A percentile compares a stretch with the other conserved stretches of the same genome.
Evolutionary conservation across 2,797 vertebrate species (phyloP).

Genomic region (Hafferia zeledoni): DNA sequence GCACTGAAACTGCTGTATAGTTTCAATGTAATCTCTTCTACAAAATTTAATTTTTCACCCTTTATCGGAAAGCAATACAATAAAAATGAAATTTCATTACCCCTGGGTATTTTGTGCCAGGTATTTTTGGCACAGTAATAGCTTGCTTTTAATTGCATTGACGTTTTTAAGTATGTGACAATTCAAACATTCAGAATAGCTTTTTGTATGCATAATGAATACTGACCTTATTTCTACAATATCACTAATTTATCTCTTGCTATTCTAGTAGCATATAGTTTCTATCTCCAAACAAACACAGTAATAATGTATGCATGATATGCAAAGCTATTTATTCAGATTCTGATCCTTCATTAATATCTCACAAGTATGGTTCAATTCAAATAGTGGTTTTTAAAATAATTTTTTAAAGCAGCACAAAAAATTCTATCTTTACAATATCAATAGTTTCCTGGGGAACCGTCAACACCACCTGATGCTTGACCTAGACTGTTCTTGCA

Average conservation of each 20-base stretch:
- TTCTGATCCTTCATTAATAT: background rate
- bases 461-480: background rate
- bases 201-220: background rate
- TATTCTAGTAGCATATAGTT: background rate
- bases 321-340: background rate
- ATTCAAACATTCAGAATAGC: slow-evolving; percentile 5
- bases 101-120: background rate
- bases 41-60: background rate
- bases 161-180: background rate
- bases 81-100: slow-evolving; percentile 26
- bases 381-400: background rate
- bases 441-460: background rate
- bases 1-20: background rate
- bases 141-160: slow-evolving; percentile 2
- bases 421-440: background rate
- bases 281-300: background rate
- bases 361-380: background rate
- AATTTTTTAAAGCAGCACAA: background rate
- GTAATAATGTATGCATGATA: background rate
- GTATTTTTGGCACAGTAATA: slow-evolving; percentile 13
- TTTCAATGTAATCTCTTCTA: background rate
- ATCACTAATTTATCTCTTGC: background rate
- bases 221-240: background rate
- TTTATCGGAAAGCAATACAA: background rate
- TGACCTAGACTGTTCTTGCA: background rate